Percentiles rank a stretch among this genome's conserved stretches.
These are phyloP conservation scores for Gymnoscopelus microlampas DNA, from an alignment of 2,797 vertebrate species.

Conservation along the genomic window DNA sequence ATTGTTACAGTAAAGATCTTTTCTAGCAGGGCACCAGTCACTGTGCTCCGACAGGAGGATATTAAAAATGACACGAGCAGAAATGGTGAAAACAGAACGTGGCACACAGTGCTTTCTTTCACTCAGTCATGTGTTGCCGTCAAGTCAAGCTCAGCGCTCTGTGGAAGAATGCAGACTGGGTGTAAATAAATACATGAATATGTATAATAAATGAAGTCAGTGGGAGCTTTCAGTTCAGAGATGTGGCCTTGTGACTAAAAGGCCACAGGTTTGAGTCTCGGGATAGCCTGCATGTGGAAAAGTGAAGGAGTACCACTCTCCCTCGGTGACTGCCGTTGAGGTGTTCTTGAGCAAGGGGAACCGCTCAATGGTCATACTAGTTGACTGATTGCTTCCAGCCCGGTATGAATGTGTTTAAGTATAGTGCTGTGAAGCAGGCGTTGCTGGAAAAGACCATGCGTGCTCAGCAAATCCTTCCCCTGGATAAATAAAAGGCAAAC, in stretches of 20 bases:
- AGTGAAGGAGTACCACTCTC: constrained; percentile 22
- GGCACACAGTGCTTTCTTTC: constrained; percentile 43
- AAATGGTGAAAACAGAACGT: constrained; percentile 19
- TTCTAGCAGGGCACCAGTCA: constrained; percentile 19
- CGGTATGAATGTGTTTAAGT: neutral
- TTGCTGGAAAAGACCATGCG: constrained; percentile 17
- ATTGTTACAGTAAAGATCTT: constrained; percentile 15
- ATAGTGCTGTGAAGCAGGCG: constrained; percentile 16
- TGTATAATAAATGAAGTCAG: constrained; percentile 46
- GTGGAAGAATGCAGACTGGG: constrained; percentile 43
- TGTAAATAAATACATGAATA: constrained; percentile 43
- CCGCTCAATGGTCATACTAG: constrained; percentile 21
- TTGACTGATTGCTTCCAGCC: constrained; percentile 19
- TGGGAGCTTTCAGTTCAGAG: constrained; percentile 43
- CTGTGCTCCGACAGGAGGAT: neutral
- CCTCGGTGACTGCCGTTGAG: constrained; percentile 51
- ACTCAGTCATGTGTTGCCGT: constrained; percentile 47
- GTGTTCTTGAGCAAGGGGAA: constrained; percentile 60
- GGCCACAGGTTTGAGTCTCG: constrained; percentile 16
- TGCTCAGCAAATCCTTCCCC: constrained; percentile 35
- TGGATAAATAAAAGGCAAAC: constrained; percentile 24
- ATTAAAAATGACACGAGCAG: constrained; percentile 12
- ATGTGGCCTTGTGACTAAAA: constrained; percentile 27
- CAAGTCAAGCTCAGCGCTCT: constrained; percentile 25
- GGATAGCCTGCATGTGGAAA: neutral